Percentiles rank a stretch among this genome's conserved stretches.
phyloP scores from a whole-genome alignment of 2,113 vertebrate genomes.

The Plecturocebus donacophilus region DNA sequence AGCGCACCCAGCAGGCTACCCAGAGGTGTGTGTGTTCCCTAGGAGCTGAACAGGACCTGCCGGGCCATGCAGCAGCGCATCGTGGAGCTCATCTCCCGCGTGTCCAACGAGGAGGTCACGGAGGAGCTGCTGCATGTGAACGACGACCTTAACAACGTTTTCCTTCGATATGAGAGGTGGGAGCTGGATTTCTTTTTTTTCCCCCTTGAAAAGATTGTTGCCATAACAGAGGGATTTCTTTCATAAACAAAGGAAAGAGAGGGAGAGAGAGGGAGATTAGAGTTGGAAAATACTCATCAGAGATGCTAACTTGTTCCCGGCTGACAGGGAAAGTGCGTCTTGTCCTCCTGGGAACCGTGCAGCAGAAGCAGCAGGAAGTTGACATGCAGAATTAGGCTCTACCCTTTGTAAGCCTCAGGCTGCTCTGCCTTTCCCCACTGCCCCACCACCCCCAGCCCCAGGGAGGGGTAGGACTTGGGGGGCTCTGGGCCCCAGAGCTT shows the following conservation, averaged over 20 bases:
- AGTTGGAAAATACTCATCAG: slow-evolving; percentile 39
- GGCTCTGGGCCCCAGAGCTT: background rate
- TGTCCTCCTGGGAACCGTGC: slow-evolving; percentile 52
- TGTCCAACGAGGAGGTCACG: slow-evolving; percentile 96
- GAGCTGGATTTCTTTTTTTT: background rate
- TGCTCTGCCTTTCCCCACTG: background rate
- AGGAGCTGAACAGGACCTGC: slow-evolving; percentile 98
- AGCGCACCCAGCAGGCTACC: slow-evolving; percentile 25
- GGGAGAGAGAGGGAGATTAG: background rate
- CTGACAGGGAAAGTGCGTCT: background rate
- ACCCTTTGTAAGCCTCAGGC: background rate
- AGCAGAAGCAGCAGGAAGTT: slow-evolving; percentile 27
- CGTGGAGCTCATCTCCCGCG: slow-evolving; percentile 95
- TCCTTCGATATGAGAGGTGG: slow-evolving; percentile 96
- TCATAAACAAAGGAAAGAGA: background rate
- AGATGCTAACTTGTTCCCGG: slow-evolving; percentile 52
- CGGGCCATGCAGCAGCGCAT: slow-evolving; percentile 98
- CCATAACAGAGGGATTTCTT: slow-evolving; percentile 14
- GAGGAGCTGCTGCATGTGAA: slow-evolving; percentile 97
- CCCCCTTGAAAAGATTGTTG: background rate
- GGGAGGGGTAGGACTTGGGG: background rate
- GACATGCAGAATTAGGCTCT: background rate
- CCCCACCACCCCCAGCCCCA: background rate
- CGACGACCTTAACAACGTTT: slow-evolving; percentile 98
- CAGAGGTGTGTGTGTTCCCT: slow-evolving; percentile 48